These are phyloP conservation scores for Oophaga sylvatica DNA, from an alignment of 2,797 vertebrate species.

Conservation along the genomic window DNA sequence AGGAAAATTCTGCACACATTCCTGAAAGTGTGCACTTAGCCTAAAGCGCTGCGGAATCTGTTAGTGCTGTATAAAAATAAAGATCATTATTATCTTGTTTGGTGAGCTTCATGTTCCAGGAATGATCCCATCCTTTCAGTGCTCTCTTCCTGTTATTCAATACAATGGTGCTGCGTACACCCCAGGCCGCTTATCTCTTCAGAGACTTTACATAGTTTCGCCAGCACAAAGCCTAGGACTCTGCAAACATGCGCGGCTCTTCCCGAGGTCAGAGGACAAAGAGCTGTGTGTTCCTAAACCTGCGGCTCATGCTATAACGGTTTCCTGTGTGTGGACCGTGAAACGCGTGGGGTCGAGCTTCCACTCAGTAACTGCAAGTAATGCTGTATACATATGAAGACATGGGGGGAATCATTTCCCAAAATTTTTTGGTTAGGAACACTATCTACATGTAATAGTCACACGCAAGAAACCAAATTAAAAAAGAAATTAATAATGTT, in stretches of 20 bases:
- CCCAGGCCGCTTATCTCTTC: constrained; percentile 42
- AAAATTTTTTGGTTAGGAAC: background rate
- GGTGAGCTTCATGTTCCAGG: background rate
- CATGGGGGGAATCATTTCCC: background rate
- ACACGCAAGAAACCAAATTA: background rate
- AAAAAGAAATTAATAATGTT: background rate
- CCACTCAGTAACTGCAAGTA: background rate
- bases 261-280: constrained; percentile 65
- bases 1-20: no score
- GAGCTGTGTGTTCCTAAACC: background rate
- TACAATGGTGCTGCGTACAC: constrained; percentile 22
- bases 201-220: constrained; percentile 23
- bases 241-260: constrained; percentile 24
- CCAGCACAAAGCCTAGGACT: constrained; percentile 22
- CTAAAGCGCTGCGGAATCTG: no score
- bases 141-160: constrained; percentile 58
- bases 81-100: background rate
- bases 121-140: constrained; percentile 20
- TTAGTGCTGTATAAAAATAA: no score
- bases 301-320: background rate
- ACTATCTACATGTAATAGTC: no score
- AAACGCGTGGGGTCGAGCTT: background rate
- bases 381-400: background rate
- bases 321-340: background rate
- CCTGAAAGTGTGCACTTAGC: no score